Base-by-base conservation (phyloP, 2,888 invertebrate genomes). In the Allolobophora icterica region DNA sequence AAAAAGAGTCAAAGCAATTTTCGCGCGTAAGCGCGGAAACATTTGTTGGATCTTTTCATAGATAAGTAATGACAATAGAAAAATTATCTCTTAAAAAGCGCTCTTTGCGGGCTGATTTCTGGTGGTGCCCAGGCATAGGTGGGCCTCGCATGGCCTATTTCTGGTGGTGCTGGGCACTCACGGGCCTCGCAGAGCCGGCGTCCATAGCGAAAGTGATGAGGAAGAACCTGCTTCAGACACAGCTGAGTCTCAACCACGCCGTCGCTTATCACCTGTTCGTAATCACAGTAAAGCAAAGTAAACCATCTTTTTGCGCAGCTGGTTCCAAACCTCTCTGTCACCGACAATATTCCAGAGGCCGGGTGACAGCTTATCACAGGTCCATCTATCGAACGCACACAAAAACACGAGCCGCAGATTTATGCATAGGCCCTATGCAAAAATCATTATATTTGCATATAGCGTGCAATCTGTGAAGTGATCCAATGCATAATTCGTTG, bases 211-310 rank as follows among this genome's bases (percentile, higher is more conserved):
- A 91, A 91, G 87, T 91, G 91, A n/a, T 89, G 91, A 15, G 34
- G 45, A 6, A 38, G 35, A 19, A 91, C 89, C 91, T 58, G 58
- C 30, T 84, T 89, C 24, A 91, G 38, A 87, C 35, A 91, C 33
- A 91, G 91, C 84, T 42, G 38, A 0, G 91, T 91, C 38, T 90
- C 91, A 35, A 89, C 58, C 8, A 91, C 33, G 19, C 91, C 90
- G n/a, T 91, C 89, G 24, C 90, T 89, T 84, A 45, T 90, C 40
- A 90, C 84, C 91, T 91, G 91, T 21, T 17, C 0, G n/a, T n/a
- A 71, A 71, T 71, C n/a, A 71, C 0, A n/a, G 30, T n/a, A n/a
- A 71, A 17, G n/a, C 1, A 71, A 71, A 15, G 45, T 19, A 45
- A 45, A 15, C 13, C 45, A 17, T 45, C 13, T 11, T 45, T 17